A percentile compares a stretch with the other conserved stretches of the same genome.
Evolutionary conservation across 2,888 invertebrate genomes (phyloP).

Genomic region (Acleris holmiana): DNA sequence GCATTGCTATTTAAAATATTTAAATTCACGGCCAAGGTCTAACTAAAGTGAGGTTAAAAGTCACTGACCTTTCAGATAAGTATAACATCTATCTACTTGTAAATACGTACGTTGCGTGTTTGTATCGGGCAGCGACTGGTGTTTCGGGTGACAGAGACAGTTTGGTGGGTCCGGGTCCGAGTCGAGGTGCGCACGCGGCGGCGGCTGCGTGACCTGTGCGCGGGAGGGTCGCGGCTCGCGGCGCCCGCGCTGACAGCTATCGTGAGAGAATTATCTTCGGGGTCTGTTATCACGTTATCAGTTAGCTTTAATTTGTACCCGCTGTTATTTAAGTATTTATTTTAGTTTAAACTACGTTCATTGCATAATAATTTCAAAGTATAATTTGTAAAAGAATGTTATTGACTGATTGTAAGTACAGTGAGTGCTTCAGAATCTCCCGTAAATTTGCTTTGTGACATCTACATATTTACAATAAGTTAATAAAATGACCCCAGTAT

Average conservation of each 20-base stretch:
- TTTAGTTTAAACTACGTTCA: too few relatives aligned
- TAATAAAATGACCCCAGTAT: too few relatives aligned
- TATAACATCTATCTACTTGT: too few relatives aligned
- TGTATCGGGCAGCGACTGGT: background rate
- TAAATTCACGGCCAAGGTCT: background rate
- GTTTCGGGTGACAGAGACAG: background rate
- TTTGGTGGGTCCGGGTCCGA: too few relatives aligned
- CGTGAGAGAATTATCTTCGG: conserved; percentile 2
- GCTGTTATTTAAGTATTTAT: too few relatives aligned
- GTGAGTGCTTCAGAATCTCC: too few relatives aligned
- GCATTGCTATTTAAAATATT: conserved; percentile 1
- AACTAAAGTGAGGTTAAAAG: conserved; percentile 3
- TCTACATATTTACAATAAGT: too few relatives aligned
- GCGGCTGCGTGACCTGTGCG: conserved; percentile 17
- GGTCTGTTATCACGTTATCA: background rate
- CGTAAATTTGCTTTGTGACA: too few relatives aligned
- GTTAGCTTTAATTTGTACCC: background rate
- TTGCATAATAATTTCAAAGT: too few relatives aligned
- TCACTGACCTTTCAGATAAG: conserved; percentile 8
- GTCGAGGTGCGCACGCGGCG: conserved; percentile 12
- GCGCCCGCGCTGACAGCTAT: conserved; percentile 2
- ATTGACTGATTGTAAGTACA: too few relatives aligned
- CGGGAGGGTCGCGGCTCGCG: background rate
- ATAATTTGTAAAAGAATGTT: too few relatives aligned
- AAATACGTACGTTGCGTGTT: conserved; percentile 23